These are phyloP conservation scores for Pterocles orientalis DNA, from an alignment of 2,113 vertebrate species.

Conservation along the genomic window DNA sequence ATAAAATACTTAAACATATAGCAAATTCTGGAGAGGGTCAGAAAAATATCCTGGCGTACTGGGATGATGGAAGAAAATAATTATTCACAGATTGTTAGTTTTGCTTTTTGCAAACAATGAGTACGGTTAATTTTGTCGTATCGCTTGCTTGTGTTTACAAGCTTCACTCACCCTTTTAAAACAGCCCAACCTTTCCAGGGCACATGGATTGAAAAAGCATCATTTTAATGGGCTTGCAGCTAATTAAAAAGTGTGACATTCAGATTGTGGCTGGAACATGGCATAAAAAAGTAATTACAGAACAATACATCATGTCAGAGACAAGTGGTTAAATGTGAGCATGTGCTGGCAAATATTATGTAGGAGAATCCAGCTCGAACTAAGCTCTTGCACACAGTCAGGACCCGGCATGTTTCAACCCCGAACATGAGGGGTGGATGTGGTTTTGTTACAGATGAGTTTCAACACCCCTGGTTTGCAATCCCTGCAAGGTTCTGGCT, in stretches of 20 bases:
- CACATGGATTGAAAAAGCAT: not conserved
- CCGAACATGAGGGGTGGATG: not conserved
- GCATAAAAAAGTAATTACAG: slow-evolving; percentile 40
- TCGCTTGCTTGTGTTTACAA: not conserved
- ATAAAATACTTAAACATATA: not conserved
- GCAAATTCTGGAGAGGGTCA: not conserved
- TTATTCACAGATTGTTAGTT: slow-evolving; percentile 8
- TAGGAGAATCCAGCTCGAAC: not conserved
- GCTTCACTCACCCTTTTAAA: slow-evolving; percentile 23
- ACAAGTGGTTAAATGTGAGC: not conserved
- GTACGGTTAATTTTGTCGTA: not conserved
- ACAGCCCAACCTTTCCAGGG: not conserved
- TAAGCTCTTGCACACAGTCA: not conserved
- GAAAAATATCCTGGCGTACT: not conserved
- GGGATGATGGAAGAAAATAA: slow-evolving; percentile 22
- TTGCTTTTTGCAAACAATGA: not conserved
- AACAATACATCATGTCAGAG: not conserved
- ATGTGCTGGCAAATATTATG: not conserved
- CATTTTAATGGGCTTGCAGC: slow-evolving; percentile 40
- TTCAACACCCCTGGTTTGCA: not conserved
- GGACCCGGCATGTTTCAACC: not conserved
- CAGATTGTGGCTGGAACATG: slow-evolving; percentile 6
- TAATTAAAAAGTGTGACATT: slow-evolving; percentile 64
- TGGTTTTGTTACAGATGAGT: not conserved
- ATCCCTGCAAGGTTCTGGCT: not conserved